A percentile compares a stretch with the other conserved stretches of the same genome.
Conservation (phyloP, 1,140 invertebrate genomes). For the Drosophila kohkoa region DNA sequence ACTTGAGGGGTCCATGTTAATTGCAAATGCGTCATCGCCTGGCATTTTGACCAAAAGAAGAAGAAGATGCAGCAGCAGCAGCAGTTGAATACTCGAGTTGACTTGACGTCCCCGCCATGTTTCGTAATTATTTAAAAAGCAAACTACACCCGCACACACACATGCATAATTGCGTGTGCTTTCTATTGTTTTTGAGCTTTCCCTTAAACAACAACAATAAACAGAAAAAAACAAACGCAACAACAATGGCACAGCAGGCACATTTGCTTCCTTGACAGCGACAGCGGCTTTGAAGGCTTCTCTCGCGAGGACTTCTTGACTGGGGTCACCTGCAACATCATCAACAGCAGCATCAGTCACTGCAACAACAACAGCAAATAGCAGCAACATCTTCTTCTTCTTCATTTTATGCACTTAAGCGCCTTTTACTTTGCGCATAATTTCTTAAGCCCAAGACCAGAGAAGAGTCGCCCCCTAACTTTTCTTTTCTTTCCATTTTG, state of each 20-base stretch:
- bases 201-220: constrained; percentile 13
- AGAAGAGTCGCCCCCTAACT: constrained; percentile 7
- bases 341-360: constrained; percentile 21
- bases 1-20: constrained; percentile 2
- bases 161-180: constrained; percentile 42
- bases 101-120: constrained; percentile 28
- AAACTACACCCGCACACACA: constrained; percentile 53
- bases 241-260: constrained; percentile 11
- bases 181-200: constrained; percentile 63
- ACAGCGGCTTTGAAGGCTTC: constrained; percentile 27
- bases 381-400: constrained; percentile 50
- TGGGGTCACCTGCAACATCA: constrained; percentile 56
- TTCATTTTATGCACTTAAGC: constrained; percentile 75
- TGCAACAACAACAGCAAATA: constrained; percentile 19
- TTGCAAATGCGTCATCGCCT: constrained; percentile 4
- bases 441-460: constrained; percentile 60
- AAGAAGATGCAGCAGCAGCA: neutral
- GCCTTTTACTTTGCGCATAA: constrained; percentile 77
- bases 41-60: neutral
- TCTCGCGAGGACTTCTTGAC: neutral
- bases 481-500: too few relatives aligned
- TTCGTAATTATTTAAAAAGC: constrained; percentile 68
- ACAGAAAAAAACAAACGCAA: neutral
- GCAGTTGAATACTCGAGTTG: too few relatives aligned
- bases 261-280: constrained; percentile 20